Evolutionary conservation across 2,888 invertebrate genomes (phyloP).

Genomic region (Eupithecia dodoneata): DNA sequence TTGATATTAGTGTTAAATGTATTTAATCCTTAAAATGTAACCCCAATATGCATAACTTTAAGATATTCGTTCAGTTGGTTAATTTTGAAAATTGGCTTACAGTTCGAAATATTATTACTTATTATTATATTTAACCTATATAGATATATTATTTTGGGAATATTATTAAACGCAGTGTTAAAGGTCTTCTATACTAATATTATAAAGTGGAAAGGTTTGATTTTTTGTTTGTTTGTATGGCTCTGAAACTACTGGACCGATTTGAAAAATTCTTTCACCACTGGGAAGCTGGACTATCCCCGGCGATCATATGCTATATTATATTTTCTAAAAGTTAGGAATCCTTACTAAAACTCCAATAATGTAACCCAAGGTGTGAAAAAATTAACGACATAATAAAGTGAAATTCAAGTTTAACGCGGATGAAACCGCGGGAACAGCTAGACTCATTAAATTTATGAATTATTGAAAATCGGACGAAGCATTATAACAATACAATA

Average conservation of each 20-base stretch:
- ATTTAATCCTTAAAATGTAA: constrained; percentile 71
- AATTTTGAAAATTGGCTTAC: constrained; percentile 66
- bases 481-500: neutral
- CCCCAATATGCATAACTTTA: constrained; percentile 59
- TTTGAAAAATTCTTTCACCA: too few relatives aligned
- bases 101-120: constrained; percentile 50
- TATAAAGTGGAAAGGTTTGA: too few relatives aligned
- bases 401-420: too few relatives aligned
- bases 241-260: too few relatives aligned
- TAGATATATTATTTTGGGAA: constrained; percentile 38
- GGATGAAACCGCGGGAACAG: neutral
- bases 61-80: constrained; percentile 55
- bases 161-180: constrained; percentile 32
- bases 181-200: too few relatives aligned
- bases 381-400: too few relatives aligned
- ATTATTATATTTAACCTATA: constrained; percentile 1
- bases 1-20: constrained; percentile 69
- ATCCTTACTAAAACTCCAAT: too few relatives aligned
- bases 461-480: neutral
- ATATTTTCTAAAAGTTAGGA: too few relatives aligned
- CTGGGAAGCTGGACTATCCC: too few relatives aligned
- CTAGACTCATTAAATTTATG: neutral
- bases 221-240: too few relatives aligned
- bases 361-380: too few relatives aligned
- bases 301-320: too few relatives aligned